These are phyloP conservation scores for Erebia palarica DNA, from an alignment of 2,888 invertebrate genomes.

Conservation along the genomic window DNA sequence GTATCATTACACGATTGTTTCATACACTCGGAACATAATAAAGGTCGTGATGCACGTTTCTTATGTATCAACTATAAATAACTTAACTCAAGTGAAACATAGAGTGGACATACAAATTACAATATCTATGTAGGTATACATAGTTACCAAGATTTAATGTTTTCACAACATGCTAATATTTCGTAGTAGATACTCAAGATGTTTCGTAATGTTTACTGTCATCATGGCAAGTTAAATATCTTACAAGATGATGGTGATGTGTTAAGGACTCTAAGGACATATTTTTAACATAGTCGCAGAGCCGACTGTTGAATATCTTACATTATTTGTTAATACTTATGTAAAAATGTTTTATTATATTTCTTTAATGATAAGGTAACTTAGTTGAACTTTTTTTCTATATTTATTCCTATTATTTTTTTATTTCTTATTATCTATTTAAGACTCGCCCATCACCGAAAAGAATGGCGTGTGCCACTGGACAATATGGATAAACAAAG, in stretches of 20 bases:
- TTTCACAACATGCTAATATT: constrained; percentile 26
- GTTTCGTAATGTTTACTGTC: constrained; percentile 31
- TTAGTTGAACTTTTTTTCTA: too few species aligned
- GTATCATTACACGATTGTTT: constrained; percentile 27
- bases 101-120: not conserved
- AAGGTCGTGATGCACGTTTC: constrained; percentile 34
- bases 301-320: not conserved
- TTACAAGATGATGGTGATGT: constrained; percentile 9
- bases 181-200: constrained; percentile 5
- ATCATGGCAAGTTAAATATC: constrained; percentile 20
- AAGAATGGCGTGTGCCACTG: too few species aligned
- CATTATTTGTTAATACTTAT: not conserved
- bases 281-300: constrained; percentile 9
- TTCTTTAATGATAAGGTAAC: not conserved
- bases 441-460: too few species aligned
- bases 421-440: too few species aligned
- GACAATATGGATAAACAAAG: too few species aligned
- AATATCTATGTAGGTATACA: not conserved
- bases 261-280: constrained; percentile 10
- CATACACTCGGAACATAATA: constrained; percentile 25
- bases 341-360: not conserved
- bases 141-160: constrained; percentile 12
- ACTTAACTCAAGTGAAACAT: constrained; percentile 10
- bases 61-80: constrained; percentile 11
- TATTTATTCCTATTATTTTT: too few species aligned